These are phyloP conservation scores for Thripadectes ignobilis DNA, from an alignment of 2,797 vertebrate species.

Conservation along the genomic window DNA sequence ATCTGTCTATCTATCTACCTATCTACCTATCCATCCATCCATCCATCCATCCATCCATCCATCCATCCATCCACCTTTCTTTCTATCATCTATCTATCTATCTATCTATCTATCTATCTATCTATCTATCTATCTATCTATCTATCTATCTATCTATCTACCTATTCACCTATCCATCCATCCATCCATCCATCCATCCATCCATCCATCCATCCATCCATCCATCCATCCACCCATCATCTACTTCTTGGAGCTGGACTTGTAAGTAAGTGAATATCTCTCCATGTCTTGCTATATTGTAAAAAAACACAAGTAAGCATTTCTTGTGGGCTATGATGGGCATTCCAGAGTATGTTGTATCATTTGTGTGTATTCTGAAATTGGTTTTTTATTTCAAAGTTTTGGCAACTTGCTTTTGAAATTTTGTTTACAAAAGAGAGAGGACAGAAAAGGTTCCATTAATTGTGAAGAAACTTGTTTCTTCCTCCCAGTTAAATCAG, in stretches of 20 bases:
- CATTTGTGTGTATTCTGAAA: neutral
- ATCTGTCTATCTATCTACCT: neutral
- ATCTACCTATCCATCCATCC: too few relatives aligned
- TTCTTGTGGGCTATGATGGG: neutral
- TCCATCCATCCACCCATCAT: neutral
- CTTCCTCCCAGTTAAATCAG: neutral
- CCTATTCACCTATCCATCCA: neutral
- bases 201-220: neutral
- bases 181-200: neutral
- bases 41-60: neutral
- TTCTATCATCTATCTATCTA: neutral
- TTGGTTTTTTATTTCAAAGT: neutral
- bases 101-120: too few relatives aligned
- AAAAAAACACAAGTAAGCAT: neutral
- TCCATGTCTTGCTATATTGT: neutral
- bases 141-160: neutral
- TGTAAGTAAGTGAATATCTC: neutral
- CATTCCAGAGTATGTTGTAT: neutral
- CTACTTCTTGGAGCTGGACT: neutral
- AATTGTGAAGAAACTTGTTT: neutral
- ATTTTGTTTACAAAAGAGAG: neutral
- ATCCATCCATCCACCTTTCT: neutral
- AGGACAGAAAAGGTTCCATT: neutral
- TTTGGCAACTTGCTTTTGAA: neutral
- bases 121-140: neutral